A percentile compares a stretch with the other conserved stretches of the same genome.
phyloP scores from a whole-genome alignment of 2,797 vertebrate genomes.

The Anguilla obscura region DNA sequence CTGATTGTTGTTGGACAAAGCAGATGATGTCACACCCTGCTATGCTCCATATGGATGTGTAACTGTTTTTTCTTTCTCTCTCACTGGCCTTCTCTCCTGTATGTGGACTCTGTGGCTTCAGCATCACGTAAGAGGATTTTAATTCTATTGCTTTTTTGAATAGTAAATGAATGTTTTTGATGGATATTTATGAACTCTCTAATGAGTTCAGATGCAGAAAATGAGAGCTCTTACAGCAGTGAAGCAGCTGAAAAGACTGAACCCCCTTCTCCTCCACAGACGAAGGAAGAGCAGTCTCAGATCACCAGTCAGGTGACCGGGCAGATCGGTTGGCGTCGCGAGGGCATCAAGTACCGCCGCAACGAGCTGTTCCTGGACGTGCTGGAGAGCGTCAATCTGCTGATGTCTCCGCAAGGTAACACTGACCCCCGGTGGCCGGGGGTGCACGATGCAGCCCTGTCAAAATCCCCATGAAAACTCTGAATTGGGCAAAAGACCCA shows the following conservation, averaged over 20 bases:
- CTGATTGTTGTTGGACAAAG: neutral
- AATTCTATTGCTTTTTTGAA: neutral
- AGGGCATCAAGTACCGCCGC: slow-evolving; percentile 97
- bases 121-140: slow-evolving; percentile 79
- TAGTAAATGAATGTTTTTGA: neutral
- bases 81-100: slow-evolving; percentile 53
- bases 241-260: neutral
- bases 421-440: neutral
- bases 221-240: neutral
- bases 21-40: too few relatives aligned
- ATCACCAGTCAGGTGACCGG: slow-evolving; percentile 99
- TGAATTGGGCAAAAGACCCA: neutral
- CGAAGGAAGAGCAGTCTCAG: slow-evolving; percentile 98
- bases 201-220: too few relatives aligned
- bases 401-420: slow-evolving; percentile 97
- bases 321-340: slow-evolving; percentile 96
- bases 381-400: slow-evolving; percentile 95
- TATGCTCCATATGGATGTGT: neutral
- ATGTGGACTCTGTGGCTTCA: slow-evolving; percentile 63
- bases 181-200: neutral
- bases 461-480: neutral
- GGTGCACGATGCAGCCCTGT: neutral
- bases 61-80: slow-evolving; percentile 8
- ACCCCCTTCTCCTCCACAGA: slow-evolving; percentile 68
- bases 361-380: slow-evolving; percentile 98